Evolutionary conservation across 2,113 vertebrate genomes (phyloP), one percentile per base, ranked within the genome.

Genomic region (Asarcornis scutulata): DNA sequence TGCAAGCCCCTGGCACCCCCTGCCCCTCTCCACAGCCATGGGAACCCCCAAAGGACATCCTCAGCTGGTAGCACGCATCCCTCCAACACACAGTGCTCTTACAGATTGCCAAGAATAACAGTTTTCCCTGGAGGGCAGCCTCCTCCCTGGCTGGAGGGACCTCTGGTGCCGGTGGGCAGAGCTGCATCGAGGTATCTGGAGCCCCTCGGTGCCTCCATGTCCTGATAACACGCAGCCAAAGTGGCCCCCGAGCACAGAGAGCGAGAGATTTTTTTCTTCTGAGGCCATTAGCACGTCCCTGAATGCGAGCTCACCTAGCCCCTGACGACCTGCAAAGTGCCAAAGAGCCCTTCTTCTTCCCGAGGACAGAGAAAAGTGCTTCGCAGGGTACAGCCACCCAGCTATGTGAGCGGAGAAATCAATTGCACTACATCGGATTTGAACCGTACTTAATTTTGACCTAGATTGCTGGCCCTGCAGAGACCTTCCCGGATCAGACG

Each of bases 381-480:
- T 13, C 2, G 53, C 58, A 23, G 69, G 86, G 75, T 17, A 25
- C 67, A n/a, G 53, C 64, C 87, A 29, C 34, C 63, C 63, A 17
- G 88, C 93, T 64, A 58, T 1, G 60, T 17, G 83, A 84, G 50
- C 11, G 5, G 71, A 84, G n/a, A 85, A 95, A 82, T 95, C 89
- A 31, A 56, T 96, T 96, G 74, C 18, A 26, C 92, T 58, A 73
- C 31, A 3, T 94, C 83, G 44, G 88, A 89, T 53, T 13, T 90
- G 94, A 97, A 93, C 94, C 63, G 3, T 81, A 16, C 92, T 97
- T 96, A 84, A 98, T 97, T 97, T 46, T 62, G 85, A 98, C 96
- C 97, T 95, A 95, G 95, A 97, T 97, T 97, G 93, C 96, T 95
- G 95, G 93, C 85, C 95, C 55, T 20, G 79, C 92, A 80, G 62